Conservation (phyloP, 2,797 vertebrate species). For the Cyclura pinguis region DNA sequence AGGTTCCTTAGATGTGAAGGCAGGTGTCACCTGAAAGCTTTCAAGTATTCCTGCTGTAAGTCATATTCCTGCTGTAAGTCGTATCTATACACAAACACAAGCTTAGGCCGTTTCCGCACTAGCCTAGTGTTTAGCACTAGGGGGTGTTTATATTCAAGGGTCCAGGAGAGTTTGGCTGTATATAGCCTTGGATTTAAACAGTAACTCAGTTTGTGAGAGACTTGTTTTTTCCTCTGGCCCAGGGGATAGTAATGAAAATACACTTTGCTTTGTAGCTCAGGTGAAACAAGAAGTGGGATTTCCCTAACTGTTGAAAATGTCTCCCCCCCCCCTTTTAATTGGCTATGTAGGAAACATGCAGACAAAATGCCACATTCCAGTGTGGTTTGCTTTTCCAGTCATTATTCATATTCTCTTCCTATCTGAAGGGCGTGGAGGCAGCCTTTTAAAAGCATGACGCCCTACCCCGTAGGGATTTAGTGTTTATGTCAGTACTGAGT, state of each 20-base stretch:
- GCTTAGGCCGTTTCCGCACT: background rate
- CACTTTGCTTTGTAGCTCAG: background rate
- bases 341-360: background rate
- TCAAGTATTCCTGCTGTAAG: too few species aligned
- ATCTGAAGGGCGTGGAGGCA: slow-evolving; percentile 37
- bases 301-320: background rate
- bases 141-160: too few species aligned
- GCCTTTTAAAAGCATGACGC: background rate
- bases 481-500: background rate
- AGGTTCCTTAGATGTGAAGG: background rate
- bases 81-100: background rate
- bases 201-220: background rate
- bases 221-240: background rate
- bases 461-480: slow-evolving; percentile 15
- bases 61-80: too few species aligned
- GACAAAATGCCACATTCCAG: slow-evolving; percentile 31
- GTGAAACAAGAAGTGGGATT: slow-evolving; percentile 6
- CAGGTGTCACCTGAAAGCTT: background rate
- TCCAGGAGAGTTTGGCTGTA: too few species aligned
- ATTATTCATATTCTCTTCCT: background rate
- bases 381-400: slow-evolving; percentile 1
- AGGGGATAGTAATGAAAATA: background rate
- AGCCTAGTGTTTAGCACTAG: too few species aligned
- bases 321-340: background rate
- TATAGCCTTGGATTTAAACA: background rate